Conservation (phyloP, 2,113 vertebrate species). For the Embiotoca jacksoni region DNA sequence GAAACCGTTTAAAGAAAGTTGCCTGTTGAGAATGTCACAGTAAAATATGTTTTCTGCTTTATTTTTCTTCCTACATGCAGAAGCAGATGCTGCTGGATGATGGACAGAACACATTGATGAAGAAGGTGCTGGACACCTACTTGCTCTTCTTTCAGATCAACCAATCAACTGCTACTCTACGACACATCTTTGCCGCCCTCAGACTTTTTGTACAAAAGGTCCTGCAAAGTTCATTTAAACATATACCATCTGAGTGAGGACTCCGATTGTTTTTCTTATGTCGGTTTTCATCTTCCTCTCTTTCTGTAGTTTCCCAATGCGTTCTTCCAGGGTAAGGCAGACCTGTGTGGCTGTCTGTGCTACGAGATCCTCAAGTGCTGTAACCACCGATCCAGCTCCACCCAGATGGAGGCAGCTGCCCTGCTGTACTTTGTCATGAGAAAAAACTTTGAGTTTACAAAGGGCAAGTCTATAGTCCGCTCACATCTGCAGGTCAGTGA, state of each 20-base stretch:
- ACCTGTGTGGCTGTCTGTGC: conserved; percentile 95
- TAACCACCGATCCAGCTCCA: conserved; percentile 95
- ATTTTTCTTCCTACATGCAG: conserved; percentile 71
- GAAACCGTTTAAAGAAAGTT: not conserved
- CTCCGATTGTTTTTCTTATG: not conserved
- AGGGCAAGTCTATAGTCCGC: conserved; percentile 96
- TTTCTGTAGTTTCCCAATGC: conserved; percentile 91
- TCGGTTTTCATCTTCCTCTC: not conserved
- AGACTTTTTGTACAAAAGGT: conserved; percentile 97
- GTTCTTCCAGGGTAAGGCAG: conserved; percentile 96
- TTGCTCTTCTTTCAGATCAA: conserved; percentile 98
- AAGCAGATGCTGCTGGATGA: conserved; percentile 93
- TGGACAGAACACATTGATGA: conserved; percentile 95
- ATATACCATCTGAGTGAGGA: not conserved
- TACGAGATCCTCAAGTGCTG: conserved; percentile 98
- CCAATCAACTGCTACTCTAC: conserved; percentile 92
- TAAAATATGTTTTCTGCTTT: not conserved
- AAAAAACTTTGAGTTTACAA: conserved; percentile 98
- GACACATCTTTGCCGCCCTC: conserved; percentile 92
- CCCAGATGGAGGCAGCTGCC: conserved; percentile 94
- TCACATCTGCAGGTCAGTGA: conserved; percentile 94
- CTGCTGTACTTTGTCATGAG: conserved; percentile 99
- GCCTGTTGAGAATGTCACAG: not conserved
- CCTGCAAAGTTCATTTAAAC: not conserved
- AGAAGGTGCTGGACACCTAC: conserved; percentile 97